Evolutionary conservation across 2,113 vertebrate genomes (phyloP).

Genomic region (Colinus virginianus): DNA sequence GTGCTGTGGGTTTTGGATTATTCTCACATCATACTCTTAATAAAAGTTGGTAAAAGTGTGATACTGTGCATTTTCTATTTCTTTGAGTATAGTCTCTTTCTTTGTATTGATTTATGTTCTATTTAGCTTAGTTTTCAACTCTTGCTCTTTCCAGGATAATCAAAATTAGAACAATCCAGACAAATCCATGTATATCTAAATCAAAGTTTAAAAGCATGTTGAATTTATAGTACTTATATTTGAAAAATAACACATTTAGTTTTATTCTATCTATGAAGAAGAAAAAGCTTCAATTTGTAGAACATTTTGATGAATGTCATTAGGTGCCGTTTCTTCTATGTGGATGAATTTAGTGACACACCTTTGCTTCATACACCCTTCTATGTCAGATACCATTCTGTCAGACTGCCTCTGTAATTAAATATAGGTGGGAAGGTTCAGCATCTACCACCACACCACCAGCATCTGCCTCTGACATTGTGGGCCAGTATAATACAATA

Average conservation of each 20-base stretch:
- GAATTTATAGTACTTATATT: background rate
- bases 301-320: background rate
- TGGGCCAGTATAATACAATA: background rate
- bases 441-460: too few species aligned
- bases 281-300: background rate
- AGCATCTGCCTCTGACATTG: background rate
- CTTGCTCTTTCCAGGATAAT: background rate
- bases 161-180: background rate
- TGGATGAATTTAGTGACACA: background rate
- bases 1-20: background rate
- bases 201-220: background rate
- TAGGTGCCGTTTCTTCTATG: too few species aligned
- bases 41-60: background rate
- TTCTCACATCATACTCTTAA: background rate
- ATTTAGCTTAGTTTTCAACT: background rate
- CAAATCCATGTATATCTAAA: background rate
- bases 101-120: background rate
- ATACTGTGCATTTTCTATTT: background rate
- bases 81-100: background rate
- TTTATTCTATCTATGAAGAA: background rate
- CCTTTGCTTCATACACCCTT: background rate
- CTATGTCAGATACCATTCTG: background rate
- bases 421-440: background rate
- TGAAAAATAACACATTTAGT: background rate
- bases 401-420: background rate